These are phyloP conservation scores for Micrastur ruficollis DNA, from an alignment of 2,797 vertebrate genomes.

Conservation along the genomic window DNA sequence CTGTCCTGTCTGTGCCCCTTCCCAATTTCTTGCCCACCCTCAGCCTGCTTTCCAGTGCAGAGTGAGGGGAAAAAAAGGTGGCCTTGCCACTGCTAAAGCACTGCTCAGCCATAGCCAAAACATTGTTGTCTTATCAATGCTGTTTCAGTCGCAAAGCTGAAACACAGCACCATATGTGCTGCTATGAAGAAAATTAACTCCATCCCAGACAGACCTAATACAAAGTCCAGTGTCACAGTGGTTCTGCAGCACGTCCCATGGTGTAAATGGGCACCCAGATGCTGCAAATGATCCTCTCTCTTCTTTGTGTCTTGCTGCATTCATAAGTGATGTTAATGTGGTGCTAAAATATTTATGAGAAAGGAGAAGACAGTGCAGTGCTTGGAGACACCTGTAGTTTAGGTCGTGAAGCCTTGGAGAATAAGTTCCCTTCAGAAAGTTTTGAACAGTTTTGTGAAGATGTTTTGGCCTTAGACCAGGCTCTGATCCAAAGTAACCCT, in stretches of 20 bases:
- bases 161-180: not conserved
- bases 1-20: not conserved
- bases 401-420: not conserved
- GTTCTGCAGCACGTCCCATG: accelerated
- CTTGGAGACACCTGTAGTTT: not conserved
- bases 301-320: not conserved
- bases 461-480: not conserved
- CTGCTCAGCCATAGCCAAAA: not conserved
- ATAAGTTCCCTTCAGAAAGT: not conserved
- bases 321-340: not conserved
- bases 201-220: not conserved
- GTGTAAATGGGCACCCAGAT: not conserved
- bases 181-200: not conserved
- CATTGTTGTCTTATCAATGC: not conserved
- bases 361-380: not conserved
- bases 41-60: not conserved
- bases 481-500: not conserved
- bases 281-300: not conserved
- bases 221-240: not conserved
- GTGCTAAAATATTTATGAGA: not conserved
- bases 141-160: not conserved
- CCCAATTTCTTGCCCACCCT: not conserved
- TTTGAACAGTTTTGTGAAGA: not conserved
- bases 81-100: not conserved
- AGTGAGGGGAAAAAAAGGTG: not conserved